Evolutionary conservation across 2,797 vertebrate species (phyloP), one percentile per base, ranked within the genome.

Genomic region (Podarcis lilfordi): DNA sequence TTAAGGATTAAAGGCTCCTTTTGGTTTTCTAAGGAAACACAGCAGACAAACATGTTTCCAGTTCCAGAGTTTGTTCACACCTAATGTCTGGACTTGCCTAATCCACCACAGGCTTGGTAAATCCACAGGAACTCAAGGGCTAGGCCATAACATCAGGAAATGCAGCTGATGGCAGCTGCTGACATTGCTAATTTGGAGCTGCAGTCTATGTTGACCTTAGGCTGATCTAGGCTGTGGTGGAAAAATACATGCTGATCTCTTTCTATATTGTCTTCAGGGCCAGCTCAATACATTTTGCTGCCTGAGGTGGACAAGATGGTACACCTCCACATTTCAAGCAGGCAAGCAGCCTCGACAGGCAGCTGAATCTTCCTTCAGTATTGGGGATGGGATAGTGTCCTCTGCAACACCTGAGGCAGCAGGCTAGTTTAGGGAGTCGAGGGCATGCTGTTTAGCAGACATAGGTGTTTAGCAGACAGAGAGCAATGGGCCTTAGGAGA

Each of bases 201-300:
- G 0, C 89, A 32, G 13, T 23, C 37, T 69, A 0, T 8, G 45
- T 23, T 0, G 0, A 35, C 4, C 1, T 1, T 25, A 35, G 83
- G 64, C 7, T 13, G 50, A 55, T 29, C 37, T 37, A 68, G 76
- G 2, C 0, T 3, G 35, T 40, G n/a, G 4, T 37, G 45, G 72
- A 71, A 50, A 35, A 0, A 3, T 66, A 87, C 25, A 0, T 0
- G 29, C 11, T 32, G 4, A 9, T 1, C 25, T 27, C 59, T 0
- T 23, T 64, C 6, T 5, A 23, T 64, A 64, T 64, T 64, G 61
- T 8, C 61, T 64, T 64, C 21, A 23, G 61, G 61, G 61, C 5
- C 7, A 23, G 61, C 61, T 23, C 61, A 64, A 64, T 19, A 64
- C 61, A 64, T 7, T 64, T 64, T 64, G 61, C 61, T 64, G 61